These are phyloP conservation scores for Ptyas mucosa DNA, from an alignment of 2,113 vertebrate genomes.

Conservation along the genomic window DNA sequence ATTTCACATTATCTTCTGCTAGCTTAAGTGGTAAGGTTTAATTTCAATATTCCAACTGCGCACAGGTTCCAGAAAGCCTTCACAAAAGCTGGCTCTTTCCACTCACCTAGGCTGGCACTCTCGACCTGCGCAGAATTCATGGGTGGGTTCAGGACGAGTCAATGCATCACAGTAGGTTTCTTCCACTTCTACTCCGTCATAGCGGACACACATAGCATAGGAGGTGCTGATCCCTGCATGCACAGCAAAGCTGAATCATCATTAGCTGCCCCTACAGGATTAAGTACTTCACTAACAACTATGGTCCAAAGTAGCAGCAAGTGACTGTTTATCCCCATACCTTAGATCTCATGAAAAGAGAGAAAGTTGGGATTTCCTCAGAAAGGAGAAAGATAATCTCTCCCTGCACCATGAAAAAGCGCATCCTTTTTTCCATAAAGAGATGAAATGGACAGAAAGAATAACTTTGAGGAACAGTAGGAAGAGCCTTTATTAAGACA, in stretches of 20 bases:
- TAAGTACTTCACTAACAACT: not conserved
- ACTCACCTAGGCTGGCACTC: constrained; percentile 84
- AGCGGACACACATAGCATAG: constrained; percentile 80
- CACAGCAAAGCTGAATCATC: constrained; percentile 10
- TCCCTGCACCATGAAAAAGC: not conserved
- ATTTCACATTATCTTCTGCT: not conserved
- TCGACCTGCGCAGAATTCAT: constrained; percentile 83
- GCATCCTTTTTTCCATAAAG: not conserved
- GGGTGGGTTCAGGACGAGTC: constrained; percentile 82
- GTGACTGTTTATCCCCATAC: not conserved
- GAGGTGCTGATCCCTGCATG: constrained; percentile 77
- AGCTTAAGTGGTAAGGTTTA: not conserved
- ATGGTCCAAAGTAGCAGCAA: not conserved
- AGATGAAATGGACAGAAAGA: not conserved
- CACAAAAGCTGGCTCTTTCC: not conserved
- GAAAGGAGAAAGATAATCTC: not conserved
- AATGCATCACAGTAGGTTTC: constrained; percentile 81
- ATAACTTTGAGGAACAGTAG: not conserved
- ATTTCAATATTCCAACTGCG: not conserved
- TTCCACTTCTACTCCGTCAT: constrained; percentile 82
- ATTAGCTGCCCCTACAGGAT: not conserved
- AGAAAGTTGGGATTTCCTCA: not conserved
- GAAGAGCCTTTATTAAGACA: not conserved
- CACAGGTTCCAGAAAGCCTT: not conserved
- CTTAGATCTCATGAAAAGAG: not conserved